These are phyloP conservation scores for Hyles euphorbiae DNA, from an alignment of 1,140 invertebrate genomes.

Conservation along the genomic window DNA sequence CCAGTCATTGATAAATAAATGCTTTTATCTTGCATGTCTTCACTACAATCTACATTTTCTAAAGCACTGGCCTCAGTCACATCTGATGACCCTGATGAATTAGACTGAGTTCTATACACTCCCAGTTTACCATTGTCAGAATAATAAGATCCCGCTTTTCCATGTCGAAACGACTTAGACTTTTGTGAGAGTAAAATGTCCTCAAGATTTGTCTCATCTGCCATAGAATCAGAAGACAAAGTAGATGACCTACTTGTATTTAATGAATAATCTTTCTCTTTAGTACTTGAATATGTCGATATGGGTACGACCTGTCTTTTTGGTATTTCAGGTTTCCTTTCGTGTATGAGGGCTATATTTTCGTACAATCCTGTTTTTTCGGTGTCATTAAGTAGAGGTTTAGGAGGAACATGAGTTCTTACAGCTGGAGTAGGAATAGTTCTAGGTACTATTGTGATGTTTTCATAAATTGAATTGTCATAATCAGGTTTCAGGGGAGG, in stretches of 20 bases:
- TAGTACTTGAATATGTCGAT: constrained; percentile 19
- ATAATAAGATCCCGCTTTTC: constrained; percentile 23
- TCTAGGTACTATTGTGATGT: constrained; percentile 40
- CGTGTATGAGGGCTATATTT: constrained; percentile 43
- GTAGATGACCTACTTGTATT: constrained; percentile 52
- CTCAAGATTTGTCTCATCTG: constrained; percentile 65
- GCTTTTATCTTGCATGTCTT: constrained; percentile 41
- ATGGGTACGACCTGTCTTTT: constrained; percentile 34
- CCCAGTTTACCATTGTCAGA: constrained; percentile 34
- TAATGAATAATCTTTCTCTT: constrained; percentile 25
- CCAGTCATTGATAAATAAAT: constrained; percentile 61
- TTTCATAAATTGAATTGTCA: constrained; percentile 56
- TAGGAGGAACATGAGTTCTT: constrained; percentile 50
- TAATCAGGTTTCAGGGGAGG: constrained; percentile 14
- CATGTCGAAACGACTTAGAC: constrained; percentile 58
- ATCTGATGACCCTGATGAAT: constrained; percentile 51
- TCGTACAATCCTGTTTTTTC: constrained; percentile 47
- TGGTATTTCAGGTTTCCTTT: constrained; percentile 40
- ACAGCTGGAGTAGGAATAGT: constrained; percentile 48
- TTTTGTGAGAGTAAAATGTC: constrained; percentile 65
- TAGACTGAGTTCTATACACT: constrained; percentile 41
- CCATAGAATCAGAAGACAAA: constrained; percentile 61
- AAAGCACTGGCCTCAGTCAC: constrained; percentile 58
- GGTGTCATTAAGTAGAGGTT: constrained; percentile 26
- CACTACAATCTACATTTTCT: constrained; percentile 67